Percentiles rank a stretch among this genome's conserved stretches.
phyloP scores from a whole-genome alignment of 2,797 vertebrate species.

The Falco berigora region DNA sequence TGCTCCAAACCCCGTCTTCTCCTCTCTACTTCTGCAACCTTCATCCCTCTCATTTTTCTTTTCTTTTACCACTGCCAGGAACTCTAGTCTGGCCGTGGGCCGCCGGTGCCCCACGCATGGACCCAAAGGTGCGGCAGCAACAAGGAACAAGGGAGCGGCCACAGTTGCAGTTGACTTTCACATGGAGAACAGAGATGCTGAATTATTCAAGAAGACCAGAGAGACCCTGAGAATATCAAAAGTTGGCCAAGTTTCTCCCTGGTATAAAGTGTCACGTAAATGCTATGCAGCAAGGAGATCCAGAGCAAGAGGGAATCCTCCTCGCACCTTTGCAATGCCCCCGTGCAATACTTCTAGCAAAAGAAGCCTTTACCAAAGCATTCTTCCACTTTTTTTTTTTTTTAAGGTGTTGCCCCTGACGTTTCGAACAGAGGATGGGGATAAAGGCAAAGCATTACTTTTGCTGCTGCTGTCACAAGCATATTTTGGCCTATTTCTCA shows the following conservation, averaged over 20 bases:
- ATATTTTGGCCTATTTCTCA: neutral
- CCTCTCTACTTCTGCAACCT: neutral
- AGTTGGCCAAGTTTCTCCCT: neutral
- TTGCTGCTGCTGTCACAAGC: neutral
- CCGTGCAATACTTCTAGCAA: neutral
- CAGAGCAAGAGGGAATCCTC: neutral
- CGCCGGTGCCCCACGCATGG: accelerated
- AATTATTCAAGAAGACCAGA: neutral
- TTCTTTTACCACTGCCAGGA: neutral
- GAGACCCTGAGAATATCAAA: neutral
- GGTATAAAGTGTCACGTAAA: neutral
- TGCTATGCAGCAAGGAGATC: neutral
- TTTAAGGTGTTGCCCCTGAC: neutral
- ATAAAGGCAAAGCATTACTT: neutral
- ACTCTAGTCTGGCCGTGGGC: neutral
- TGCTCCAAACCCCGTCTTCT: neutral
- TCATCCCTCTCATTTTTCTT: neutral
- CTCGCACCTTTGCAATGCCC: neutral
- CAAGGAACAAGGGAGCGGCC: neutral
- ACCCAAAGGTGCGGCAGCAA: neutral
- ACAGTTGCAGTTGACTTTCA: neutral
- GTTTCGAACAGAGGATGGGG: neutral
- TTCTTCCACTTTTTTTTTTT: neutral
- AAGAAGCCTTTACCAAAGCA: neutral
- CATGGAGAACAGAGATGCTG: neutral